Conservation (phyloP, 2,888 invertebrate genomes). For the Dasysyrphus tricinctus region DNA sequence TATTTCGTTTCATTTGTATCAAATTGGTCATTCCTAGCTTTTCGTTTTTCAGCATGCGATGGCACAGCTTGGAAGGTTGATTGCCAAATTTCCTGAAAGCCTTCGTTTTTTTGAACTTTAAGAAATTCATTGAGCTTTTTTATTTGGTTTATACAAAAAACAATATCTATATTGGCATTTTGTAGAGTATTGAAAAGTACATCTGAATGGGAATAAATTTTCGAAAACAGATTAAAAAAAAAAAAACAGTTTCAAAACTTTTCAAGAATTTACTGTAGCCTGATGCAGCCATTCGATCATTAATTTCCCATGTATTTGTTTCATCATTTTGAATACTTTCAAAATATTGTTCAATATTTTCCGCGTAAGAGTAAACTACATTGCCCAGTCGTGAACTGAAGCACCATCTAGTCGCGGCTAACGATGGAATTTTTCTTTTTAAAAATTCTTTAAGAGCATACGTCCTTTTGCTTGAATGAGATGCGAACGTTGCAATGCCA, state of each 20-base stretch:
- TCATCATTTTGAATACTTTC: conserved; percentile 22
- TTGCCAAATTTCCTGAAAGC: conserved; percentile 28
- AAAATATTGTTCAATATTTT: conserved; percentile 25
- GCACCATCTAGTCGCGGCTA: conserved; percentile 7
- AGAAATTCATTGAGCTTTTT: conserved; percentile 22
- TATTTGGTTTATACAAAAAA: conserved; percentile 25
- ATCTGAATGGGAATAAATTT: conserved; percentile 15
- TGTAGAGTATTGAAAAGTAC: conserved; percentile 25
- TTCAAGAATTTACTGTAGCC: conserved; percentile 11
- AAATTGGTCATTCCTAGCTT: conserved; percentile 6
- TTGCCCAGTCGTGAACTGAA: conserved; percentile 12
- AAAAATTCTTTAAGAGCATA: conserved; percentile 11
- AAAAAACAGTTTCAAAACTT: neutral
- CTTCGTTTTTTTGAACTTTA: conserved; percentile 23
- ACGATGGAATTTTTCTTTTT: conserved; percentile 22
- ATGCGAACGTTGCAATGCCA: conserved; percentile 37
- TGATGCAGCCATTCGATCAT: conserved; percentile 29
- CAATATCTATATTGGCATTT: conserved; percentile 20
- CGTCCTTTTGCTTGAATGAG: conserved; percentile 28
- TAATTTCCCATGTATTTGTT: neutral
- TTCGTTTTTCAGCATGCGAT: conserved; percentile 22
- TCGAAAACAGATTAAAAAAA: conserved; percentile 37
- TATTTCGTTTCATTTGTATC: conserved; percentile 19
- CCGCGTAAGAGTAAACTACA: neutral
- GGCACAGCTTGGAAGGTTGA: conserved; percentile 20